Percentiles rank a stretch among this genome's conserved stretches.
These are phyloP conservation scores for Rhamphomyia laevipes DNA, from an alignment of 2,888 invertebrate genomes.

Conservation along the genomic window DNA sequence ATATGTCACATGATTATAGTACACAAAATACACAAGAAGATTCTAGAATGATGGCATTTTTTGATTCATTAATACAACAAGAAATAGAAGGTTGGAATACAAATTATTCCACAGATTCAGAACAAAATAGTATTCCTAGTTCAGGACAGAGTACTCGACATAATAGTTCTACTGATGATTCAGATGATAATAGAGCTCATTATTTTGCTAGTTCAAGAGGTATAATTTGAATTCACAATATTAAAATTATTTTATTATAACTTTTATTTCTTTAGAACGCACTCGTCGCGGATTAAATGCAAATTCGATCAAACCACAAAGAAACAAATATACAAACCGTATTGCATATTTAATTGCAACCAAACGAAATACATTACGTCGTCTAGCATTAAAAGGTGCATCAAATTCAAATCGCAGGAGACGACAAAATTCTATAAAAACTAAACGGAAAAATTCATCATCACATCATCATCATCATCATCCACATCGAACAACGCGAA, in stretches of 20 bases:
- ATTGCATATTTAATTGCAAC: slow-evolving; percentile 62
- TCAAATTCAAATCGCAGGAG: slow-evolving; percentile 25
- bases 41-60: slow-evolving; percentile 93
- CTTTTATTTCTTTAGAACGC: slow-evolving; percentile 25
- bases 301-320: slow-evolving; percentile 34
- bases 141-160: slow-evolving; percentile 21
- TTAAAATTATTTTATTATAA: neutral
- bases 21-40: slow-evolving; percentile 82
- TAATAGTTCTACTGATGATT: slow-evolving; percentile 29
- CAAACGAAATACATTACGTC: slow-evolving; percentile 53
- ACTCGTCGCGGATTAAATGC: slow-evolving; percentile 36
- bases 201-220: slow-evolving; percentile 10
- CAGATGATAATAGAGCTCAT: slow-evolving; percentile 15
- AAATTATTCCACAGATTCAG: slow-evolving; percentile 30
- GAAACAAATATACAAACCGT: slow-evolving; percentile 47
- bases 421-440: slow-evolving; percentile 17
- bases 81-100: slow-evolving; percentile 73
- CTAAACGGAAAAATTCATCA: slow-evolving; percentile 13
- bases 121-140: slow-evolving; percentile 18
- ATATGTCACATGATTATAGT: slow-evolving; percentile 79
- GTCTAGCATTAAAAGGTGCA: slow-evolving; percentile 47
- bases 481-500: slow-evolving; percentile 9
- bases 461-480: slow-evolving; percentile 4
- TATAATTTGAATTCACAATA: neutral
- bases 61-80: slow-evolving; percentile 83